phyloP scores from a whole-genome alignment of 1,140 invertebrate species.

The Maconellicoccus hirsutus region DNA sequence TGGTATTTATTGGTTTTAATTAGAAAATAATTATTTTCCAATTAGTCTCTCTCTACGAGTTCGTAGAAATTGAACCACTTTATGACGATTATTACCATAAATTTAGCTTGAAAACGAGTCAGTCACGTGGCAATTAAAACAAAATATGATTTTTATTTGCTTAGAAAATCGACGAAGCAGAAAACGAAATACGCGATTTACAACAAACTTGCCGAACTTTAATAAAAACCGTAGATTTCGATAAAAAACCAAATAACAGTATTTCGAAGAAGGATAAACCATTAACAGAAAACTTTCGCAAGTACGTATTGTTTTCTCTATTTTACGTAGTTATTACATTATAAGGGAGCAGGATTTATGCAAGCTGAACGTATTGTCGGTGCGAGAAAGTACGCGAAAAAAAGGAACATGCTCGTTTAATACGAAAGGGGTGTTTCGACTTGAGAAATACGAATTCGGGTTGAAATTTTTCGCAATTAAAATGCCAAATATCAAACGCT shows the following conservation, averaged over 20 bases:
- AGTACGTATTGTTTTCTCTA: neutral
- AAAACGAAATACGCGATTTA: constrained; percentile 59
- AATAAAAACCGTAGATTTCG: constrained; percentile 44
- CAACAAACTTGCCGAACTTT: constrained; percentile 66
- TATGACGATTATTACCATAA: too few species aligned
- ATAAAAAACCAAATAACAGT: neutral
- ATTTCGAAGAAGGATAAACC: constrained; percentile 9
- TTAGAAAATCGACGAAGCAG: constrained; percentile 61
- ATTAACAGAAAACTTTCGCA: neutral
- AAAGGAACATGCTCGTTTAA: too few species aligned
- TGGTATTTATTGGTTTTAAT: too few species aligned
- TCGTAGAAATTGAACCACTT: too few species aligned
- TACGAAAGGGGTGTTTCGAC: too few species aligned
- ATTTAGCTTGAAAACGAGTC: too few species aligned
- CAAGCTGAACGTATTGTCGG: too few species aligned
- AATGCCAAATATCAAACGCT: neutral
- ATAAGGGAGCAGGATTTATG: neutral
- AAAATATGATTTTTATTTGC: constrained; percentile 24
- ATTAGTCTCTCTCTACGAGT: too few species aligned
- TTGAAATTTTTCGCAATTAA: neutral
- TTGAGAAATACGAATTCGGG: neutral
- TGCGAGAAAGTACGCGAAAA: too few species aligned
- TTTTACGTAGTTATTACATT: neutral
- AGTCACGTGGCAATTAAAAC: too few species aligned
- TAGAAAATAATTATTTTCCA: too few species aligned